Evolutionary conservation across 2,113 vertebrate genomes (phyloP).

Genomic region (Callionymus lyra): DNA sequence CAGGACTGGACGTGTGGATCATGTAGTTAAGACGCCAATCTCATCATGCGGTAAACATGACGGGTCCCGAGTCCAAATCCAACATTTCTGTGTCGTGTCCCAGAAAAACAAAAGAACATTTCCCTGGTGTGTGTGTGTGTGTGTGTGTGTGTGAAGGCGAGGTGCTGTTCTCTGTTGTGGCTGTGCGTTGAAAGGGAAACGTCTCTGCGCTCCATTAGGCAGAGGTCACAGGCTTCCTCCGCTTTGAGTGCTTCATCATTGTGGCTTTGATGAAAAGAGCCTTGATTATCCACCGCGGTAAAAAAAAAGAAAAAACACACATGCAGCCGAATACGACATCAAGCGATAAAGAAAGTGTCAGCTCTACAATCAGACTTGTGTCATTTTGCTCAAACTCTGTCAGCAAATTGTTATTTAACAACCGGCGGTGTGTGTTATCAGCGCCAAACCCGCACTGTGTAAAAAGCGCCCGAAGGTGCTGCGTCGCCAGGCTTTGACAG

Average conservation of each 20-base stretch:
- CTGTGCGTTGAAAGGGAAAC: constrained; percentile 37
- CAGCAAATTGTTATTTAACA: constrained; percentile 56
- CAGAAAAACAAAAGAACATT: not conserved
- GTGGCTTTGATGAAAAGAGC: constrained; percentile 50
- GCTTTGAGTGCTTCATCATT: constrained; percentile 48
- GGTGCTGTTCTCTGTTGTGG: constrained; percentile 29
- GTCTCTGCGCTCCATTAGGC: constrained; percentile 53
- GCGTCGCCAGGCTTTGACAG: constrained; percentile 43
- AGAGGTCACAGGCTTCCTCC: constrained; percentile 42
- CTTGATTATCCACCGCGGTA: constrained; percentile 33
- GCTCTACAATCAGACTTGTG: constrained; percentile 38
- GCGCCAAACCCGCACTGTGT: constrained; percentile 36
- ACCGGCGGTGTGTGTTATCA: constrained; percentile 49
- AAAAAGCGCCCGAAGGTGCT: constrained; percentile 32
- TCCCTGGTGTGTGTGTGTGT: constrained; percentile 6
- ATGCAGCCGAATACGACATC: not conserved
- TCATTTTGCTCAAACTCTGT: constrained; percentile 45
- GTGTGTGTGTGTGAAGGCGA: constrained; percentile 3
- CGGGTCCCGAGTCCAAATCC: too few relatives aligned
- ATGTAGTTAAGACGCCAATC: too few relatives aligned
- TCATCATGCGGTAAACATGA: too few relatives aligned
- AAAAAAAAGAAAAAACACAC: constrained; percentile 15
- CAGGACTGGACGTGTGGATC: too few relatives aligned
- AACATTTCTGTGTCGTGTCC: not conserved
- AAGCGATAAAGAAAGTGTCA: constrained; percentile 19